Evolutionary conservation across 2,797 vertebrate genomes (phyloP).

Genomic region (Euthynnus affinis): DNA sequence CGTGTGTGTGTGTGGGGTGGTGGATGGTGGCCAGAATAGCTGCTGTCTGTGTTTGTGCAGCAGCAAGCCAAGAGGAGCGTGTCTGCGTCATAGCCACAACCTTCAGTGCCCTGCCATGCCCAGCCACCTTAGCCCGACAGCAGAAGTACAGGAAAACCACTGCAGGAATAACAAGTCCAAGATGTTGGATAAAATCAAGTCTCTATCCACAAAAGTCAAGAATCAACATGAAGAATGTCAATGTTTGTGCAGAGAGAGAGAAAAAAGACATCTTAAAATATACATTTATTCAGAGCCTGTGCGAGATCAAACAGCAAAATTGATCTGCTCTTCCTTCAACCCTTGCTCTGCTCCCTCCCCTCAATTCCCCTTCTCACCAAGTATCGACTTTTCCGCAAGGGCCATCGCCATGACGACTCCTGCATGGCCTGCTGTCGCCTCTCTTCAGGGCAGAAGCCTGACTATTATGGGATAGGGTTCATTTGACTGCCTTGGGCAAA

Average conservation of each 20-base stretch:
- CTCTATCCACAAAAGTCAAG: slow-evolving; percentile 81
- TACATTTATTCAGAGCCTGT: slow-evolving; percentile 87
- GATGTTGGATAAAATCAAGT: slow-evolving; percentile 78
- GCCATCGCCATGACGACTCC: slow-evolving; percentile 77
- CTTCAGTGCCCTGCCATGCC: slow-evolving; percentile 44
- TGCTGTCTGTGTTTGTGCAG: slow-evolving; percentile 55
- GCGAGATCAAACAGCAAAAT: slow-evolving; percentile 87
- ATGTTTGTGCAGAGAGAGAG: slow-evolving; percentile 79
- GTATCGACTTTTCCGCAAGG: slow-evolving; percentile 77
- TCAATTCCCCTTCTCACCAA: slow-evolving; percentile 65
- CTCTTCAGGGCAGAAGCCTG: slow-evolving; percentile 61
- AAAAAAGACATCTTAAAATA: slow-evolving; percentile 79
- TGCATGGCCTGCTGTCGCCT: slow-evolving; percentile 77
- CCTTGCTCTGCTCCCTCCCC: slow-evolving; percentile 65
- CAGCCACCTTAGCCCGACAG: slow-evolving; percentile 52
- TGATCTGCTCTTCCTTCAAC: slow-evolving; percentile 85
- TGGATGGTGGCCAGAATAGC: slow-evolving; percentile 48
- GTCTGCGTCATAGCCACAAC: slow-evolving; percentile 50
- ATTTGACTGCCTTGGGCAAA: slow-evolving; percentile 62
- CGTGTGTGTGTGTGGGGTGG: slow-evolving; percentile 21
- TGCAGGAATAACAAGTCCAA: slow-evolving; percentile 77
- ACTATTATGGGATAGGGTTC: slow-evolving; percentile 68
- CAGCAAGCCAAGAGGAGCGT: slow-evolving; percentile 35
- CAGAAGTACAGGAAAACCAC: slow-evolving; percentile 70
- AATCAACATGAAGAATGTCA: slow-evolving; percentile 85